phyloP scores from a whole-genome alignment of 2,797 vertebrate species.

The Cossypha polioptera region DNA sequence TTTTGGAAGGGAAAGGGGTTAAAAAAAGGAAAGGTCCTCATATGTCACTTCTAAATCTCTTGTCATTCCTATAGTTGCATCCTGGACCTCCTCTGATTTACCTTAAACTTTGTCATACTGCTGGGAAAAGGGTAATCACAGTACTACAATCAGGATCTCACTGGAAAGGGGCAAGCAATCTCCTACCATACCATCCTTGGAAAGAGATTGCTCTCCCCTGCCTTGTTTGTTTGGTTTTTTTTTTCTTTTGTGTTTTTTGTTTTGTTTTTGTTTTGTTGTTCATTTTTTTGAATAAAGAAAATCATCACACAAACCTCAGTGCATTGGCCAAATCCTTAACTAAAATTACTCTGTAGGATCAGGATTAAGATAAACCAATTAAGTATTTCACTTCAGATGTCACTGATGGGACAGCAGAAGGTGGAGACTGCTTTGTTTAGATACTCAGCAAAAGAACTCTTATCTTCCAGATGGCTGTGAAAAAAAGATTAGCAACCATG shows the following conservation, averaged over 20 bases:
- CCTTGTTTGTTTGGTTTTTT: no score
- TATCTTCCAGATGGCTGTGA: slow-evolving; percentile 3
- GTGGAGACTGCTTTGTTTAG: neutral
- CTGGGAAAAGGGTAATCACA: neutral
- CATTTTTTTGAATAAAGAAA: neutral
- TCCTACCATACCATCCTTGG: neutral
- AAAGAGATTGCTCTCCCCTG: neutral
- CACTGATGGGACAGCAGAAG: neutral
- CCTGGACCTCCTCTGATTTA: neutral
- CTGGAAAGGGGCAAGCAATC: neutral
- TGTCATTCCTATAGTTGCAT: neutral
- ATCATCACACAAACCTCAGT: neutral
- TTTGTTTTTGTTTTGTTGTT: no score
- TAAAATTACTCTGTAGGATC: neutral
- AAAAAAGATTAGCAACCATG: slow-evolving; percentile 3
- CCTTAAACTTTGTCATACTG: neutral
- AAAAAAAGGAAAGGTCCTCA: neutral
- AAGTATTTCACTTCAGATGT: neutral
- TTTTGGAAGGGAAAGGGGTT: neutral
- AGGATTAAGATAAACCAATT: neutral
- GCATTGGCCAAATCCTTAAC: neutral
- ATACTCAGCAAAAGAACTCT: neutral
- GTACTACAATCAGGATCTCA: neutral
- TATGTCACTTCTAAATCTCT: neutral
- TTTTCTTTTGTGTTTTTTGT: no score